Evolutionary conservation across 2,888 invertebrate genomes (phyloP), one percentile per base, ranked within the genome.

Genomic region (Hyposoter didymator): DNA sequence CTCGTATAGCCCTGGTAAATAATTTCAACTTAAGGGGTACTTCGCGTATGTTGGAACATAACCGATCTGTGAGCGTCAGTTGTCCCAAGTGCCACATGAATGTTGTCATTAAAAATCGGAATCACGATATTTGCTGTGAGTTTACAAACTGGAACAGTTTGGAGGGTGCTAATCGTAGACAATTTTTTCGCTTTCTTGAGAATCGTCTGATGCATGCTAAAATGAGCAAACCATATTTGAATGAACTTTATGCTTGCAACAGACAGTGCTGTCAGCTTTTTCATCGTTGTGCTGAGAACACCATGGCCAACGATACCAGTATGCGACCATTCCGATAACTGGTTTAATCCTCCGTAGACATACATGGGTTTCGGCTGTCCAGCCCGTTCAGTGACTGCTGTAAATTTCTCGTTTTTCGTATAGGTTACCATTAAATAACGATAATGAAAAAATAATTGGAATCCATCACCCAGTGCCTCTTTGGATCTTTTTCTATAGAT

Each of bases 21-120:
- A 62, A 32, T 10, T 17, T 62, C 10, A 14, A 14, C 14, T 14
- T 14, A 32, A 22, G 22, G 22, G 22, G 32, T 22, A 32, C 32
- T 12, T 22, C 32, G 12, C 62, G 62, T 10, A 22, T 62, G 62
- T 32, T 62, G 12, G 62, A 62, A 32, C 62, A 62, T 32, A 62
- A 62, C 6, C 62, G 62, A 22, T 28, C 62, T 4, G 62, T 62
- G 10, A 62, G 32, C 14, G 62, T 62, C 8, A 62, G 62, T 62
- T 62, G 62, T 62, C 62, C 22, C 14, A 62, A 22, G 32, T 62
- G 62, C 62, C 62, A 32, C 22, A 62, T 62, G 62, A 62, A 32
- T 22, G 32, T 62, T 62, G 62, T 62, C 3, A 62, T 62, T 0
- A 62, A 32, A 62, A 62, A 32, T 62, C 62, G 62, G 12, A 62